Base-by-base conservation (phyloP, 1,140 invertebrate species). In the Plutomurus gul region DNA sequence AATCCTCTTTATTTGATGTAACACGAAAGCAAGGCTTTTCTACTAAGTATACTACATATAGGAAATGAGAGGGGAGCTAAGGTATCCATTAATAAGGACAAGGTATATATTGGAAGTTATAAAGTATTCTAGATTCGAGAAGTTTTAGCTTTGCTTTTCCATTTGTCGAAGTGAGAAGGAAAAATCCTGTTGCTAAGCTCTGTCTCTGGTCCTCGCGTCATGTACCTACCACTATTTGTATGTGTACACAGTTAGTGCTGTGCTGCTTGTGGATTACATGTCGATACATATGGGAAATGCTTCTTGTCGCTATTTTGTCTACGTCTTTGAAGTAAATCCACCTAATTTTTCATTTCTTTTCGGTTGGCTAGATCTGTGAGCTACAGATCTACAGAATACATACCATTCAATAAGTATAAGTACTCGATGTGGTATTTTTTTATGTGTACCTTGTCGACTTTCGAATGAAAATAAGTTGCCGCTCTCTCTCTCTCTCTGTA, bases 1-100 rank as follows among this genome's bases (percentile, higher is more conserved):
- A 65, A 65, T 65, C 56, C 36, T 65, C 56, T 65, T 65, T 65
- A 65, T 65, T 65, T 65, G 56, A 65, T 65, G 30, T 65, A 65
- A 65, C 47, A 22, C 20, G 56, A 18, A 65, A n/a, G n/a, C n/a
- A n/a, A n/a, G n/a, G n/a, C n/a, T n/a, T n/a, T n/a, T n/a, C n/a
- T n/a, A n/a, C n/a, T n/a, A n/a, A n/a, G n/a, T n/a, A n/a, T n/a
- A n/a, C n/a, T n/a, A n/a, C n/a, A n/a, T n/a, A n/a, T n/a, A n/a
- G n/a, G n/a, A n/a, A n/a, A n/a, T n/a, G n/a, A n/a, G n/a, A n/a
- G n/a, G n/a, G n/a, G n/a, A n/a, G n/a, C n/a, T n/a, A n/a, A n/a
- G n/a, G n/a, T n/a, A n/a, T n/a, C n/a, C n/a, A n/a, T n/a, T n/a
- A n/a, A n/a, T n/a, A n/a, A n/a, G n/a, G n/a, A n/a, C n/a, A n/a